A percentile compares a stretch with the other conserved stretches of the same genome.
Evolutionary conservation across 2,888 invertebrate genomes (phyloP).

Genomic region (Drosophila anomelani): DNA sequence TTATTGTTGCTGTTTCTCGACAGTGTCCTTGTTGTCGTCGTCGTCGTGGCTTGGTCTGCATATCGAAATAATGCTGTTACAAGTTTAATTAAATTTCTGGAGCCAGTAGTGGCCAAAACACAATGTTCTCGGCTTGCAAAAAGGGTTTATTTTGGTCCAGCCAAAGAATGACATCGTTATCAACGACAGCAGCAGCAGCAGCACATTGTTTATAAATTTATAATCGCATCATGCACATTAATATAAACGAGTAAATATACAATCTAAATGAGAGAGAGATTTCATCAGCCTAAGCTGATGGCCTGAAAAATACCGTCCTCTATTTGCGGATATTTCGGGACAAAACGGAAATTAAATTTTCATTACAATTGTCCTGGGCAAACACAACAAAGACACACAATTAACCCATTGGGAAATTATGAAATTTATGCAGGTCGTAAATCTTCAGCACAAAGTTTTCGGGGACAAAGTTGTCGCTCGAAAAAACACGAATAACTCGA

Average conservation of each 20-base stretch:
- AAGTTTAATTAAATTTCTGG: conserved; percentile 52
- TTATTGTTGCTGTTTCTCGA: conserved; percentile 14
- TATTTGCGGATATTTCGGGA: conserved; percentile 10
- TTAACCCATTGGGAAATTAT: conserved; percentile 59
- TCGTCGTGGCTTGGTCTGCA: conserved; percentile 33
- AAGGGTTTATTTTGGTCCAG: conserved; percentile 15
- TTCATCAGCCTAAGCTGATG: conserved; percentile 8
- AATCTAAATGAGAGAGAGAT: conserved; percentile 20
- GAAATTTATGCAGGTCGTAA: conserved; percentile 41
- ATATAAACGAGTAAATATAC: conserved; percentile 10
- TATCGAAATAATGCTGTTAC: conserved; percentile 54
- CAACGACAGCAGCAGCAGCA: conserved; percentile 10
- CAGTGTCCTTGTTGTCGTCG: conserved; percentile 36
- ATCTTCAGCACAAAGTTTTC: conserved; percentile 30
- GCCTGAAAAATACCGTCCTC: conserved; percentile 14
- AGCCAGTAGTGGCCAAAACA: conserved; percentile 19
- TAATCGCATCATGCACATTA: conserved; percentile 17
- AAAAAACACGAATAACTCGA: conserved; percentile 53
- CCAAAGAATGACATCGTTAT: conserved; percentile 13
- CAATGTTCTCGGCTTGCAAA: conserved; percentile 13
- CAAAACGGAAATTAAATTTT: conserved; percentile 48
- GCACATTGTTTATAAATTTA: conserved; percentile 6
- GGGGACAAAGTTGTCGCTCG: conserved; percentile 41
- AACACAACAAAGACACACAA: conserved; percentile 48
- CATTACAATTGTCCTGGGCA: conserved; percentile 40